Evolutionary conservation across 2,888 invertebrate genomes (phyloP), one percentile per base, ranked within the genome.

Genomic region (Pomacea canaliculata): DNA sequence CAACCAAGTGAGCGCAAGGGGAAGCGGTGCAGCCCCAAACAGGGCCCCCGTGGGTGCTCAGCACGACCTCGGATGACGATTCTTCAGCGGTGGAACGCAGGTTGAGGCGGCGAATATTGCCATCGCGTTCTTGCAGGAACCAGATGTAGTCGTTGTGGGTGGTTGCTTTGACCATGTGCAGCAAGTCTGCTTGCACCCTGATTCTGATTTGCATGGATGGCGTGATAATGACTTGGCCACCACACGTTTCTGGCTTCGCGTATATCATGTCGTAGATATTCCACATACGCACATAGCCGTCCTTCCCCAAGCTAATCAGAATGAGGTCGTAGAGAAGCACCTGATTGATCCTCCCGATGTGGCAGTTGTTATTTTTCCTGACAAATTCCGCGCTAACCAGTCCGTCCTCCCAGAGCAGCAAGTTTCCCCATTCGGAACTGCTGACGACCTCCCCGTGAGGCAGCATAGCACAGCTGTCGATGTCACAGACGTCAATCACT

Each of bases 361-460:
- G 80, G 73, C 80, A 80, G 9, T 72, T 19, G 10, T 56, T 65
- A 13, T n/a, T 23, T n/a, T 23, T 70, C 9, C 59, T 70, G 13
- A 70, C 71, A 48, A 80, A 60, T 67, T 80, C 80, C 7, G 80
- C 78, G 16, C 70, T 76, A 16, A 78, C 68, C 19, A 80, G 65
- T 9, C 73, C 76, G 16, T 80, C 75, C n/a, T 80, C 80, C 80
- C 80, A 80, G 5, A 80, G 70, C 37, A 80, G 65, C 48, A 80
- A 59, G 37, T 77, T 78, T 7, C 80, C 80, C 71, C 77, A 77
- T 56, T 80, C 78, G 19, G 66, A 65, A 3, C 80, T 77, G 67
- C 77, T 80, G n/a, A 80, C 16, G n/a, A 80, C 78, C 69, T 80
- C 75, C 7, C 78, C 78, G 67, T 80, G 77, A 7, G 78, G 75